Base-by-base conservation (phyloP, 2,113 vertebrate species). In the Sprattus sprattus region DNA sequence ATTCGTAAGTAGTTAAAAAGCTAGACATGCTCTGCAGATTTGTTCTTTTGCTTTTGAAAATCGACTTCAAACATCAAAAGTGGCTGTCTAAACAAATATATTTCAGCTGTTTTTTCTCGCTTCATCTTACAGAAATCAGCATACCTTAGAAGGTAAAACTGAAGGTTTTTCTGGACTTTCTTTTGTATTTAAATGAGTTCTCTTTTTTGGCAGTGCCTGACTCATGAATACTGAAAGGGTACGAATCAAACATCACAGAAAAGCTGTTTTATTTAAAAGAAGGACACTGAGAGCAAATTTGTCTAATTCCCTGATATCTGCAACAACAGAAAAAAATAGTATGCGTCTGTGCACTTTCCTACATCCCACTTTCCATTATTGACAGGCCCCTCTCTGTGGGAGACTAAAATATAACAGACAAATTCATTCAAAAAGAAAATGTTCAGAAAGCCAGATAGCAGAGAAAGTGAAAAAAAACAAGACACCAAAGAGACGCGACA, bases 401-500 rank as follows among this genome's bases (percentile, higher is more conserved):
- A 75, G 67, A 39, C 28, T 39, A 16, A 75, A 32, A 32, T 20
- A 57, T 16, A 39, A 75, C 67, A 75, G 67, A 75, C 11, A 32
- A 67, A 28, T 28, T 67, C 28, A 71, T 75, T 15, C 32, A 28
- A 75, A 75, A 75, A 75, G 67, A 75, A 75, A 39, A 2, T 75
- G 67, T 13, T 75, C 67, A 75, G 67, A 39, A 13, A 32, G 28
- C 67, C 67, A 75, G 54, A 57, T 57, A 57, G 54, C 54, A 22
- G 18, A 57, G 54, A 57, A 75, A 28, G 25, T 39, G 67, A 39
- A 32, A 78, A 32, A 78, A 49, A 86, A 86, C 57, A 71, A 86
- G 52, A 82, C 52, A 81, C 54, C 81, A 52, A 71, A 50, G 85
- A 81, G 54, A 82, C 28, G 28, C 20, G 67, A 75, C 67, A 75